These are phyloP conservation scores for Acanthosepion lycidas DNA, from an alignment of 2,888 invertebrate genomes.

Conservation along the genomic window DNA sequence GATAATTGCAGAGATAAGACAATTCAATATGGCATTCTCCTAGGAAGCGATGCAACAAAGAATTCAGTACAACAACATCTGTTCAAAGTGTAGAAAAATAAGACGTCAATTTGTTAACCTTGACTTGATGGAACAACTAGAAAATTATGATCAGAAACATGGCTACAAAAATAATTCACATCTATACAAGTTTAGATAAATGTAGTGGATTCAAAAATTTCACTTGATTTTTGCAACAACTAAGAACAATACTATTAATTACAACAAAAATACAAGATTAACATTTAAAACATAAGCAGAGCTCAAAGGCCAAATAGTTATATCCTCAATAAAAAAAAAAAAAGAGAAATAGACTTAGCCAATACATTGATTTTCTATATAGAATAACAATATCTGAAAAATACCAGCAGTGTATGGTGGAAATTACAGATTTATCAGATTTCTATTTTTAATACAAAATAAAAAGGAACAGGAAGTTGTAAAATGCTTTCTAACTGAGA, in stretches of 20 bases:
- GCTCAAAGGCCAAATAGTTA: not conserved
- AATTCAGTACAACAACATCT: not conserved
- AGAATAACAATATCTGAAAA: not conserved
- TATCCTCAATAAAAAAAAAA: not conserved
- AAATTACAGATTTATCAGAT: not conserved
- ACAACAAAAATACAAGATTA: not conserved
- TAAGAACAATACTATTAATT: not conserved
- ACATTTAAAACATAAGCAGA: not conserved
- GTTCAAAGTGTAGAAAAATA: not conserved
- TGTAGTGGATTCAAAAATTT: not conserved
- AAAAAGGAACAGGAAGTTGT: not conserved
- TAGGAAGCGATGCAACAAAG: not conserved
- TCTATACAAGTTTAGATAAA: not conserved
- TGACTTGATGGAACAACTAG: not conserved
- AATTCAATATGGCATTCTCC: not conserved
- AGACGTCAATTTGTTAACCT: not conserved
- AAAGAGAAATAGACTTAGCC: not conserved
- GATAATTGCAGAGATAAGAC: not conserved
- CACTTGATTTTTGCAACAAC: not conserved
- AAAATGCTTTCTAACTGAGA: not conserved
- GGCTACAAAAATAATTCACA: not conserved
- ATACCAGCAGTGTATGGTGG: constrained; percentile 16
- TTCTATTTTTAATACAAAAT: constrained; percentile 8
- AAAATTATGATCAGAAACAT: not conserved
- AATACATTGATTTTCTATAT: not conserved